Base-by-base conservation (phyloP, 2,888 invertebrate genomes). In the Eupelmus urozonus region DNA sequence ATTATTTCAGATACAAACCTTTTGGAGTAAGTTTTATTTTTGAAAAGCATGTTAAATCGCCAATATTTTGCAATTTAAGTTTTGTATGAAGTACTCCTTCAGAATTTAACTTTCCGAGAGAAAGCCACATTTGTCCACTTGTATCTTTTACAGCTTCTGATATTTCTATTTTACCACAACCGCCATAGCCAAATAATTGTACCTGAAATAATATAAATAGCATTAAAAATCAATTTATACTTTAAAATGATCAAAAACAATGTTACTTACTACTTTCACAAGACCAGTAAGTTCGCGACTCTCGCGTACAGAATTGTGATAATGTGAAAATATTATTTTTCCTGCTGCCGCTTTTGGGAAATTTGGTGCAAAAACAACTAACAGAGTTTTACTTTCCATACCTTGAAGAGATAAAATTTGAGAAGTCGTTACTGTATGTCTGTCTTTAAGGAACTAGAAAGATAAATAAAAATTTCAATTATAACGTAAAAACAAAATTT, bases 181-280 rank as follows among this genome's bases (percentile, higher is more conserved):
- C 93, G 1, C 93, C 93, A 82, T 93, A 93, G 1, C 92, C 93
- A 83, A 90, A 93, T 7, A 94, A 86, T 84, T 89, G 86, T 83
- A 92, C 88, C 85, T 90, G 18, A 66, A 78, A 57, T 53, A 65
- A 66, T 34, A 57, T 9, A 65, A 9, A 63, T 49, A 45, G 11
- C n/a, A n/a, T n/a, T n/a, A 66, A 57, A 63, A 63, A 63, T 3
- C n/a, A n/a, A 25, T 49, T 23, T 63, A 13, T 59, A 57, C 0
- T 66, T 42, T 16, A 29, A 42, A 25, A 11, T 27, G 3, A 59
- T 67, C 27, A 71, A n/a, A n/a, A n/a, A 45, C 42, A 70, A 4
- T 27, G 23, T 49, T 45, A 80, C 75, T 78, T 70, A 78, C 77
- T 5, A 45, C 29, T 75, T 81, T 81, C 7, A 67, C 76, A 9